These are phyloP conservation scores for Sipha flava DNA, from an alignment of 1,140 invertebrate genomes.

Conservation along the genomic window DNA sequence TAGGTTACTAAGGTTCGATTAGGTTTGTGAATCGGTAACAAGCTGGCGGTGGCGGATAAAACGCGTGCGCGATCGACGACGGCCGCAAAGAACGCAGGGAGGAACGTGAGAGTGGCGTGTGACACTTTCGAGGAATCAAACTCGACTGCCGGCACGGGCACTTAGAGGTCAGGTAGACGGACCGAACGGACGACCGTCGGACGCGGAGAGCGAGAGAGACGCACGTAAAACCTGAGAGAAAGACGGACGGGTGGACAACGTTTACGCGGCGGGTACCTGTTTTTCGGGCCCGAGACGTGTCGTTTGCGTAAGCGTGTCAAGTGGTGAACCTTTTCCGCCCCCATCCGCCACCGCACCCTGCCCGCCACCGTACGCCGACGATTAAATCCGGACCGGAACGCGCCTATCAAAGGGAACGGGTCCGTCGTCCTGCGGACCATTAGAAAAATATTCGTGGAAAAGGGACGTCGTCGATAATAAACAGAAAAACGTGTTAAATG, in stretches of 20 bases:
- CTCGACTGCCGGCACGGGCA: neutral
- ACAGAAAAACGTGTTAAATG: conserved; percentile 13
- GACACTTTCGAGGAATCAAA: conserved; percentile 2
- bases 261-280: neutral
- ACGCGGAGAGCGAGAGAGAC: no score
- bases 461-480: conserved; percentile 14
- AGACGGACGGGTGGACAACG: no score
- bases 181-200: no score
- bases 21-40: no score
- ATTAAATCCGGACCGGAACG: conserved; percentile 26
- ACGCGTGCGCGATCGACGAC: neutral
- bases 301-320: conserved; percentile 31
- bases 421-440: neutral
- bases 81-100: neutral
- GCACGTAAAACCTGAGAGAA: no score
- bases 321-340: neutral
- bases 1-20: no score
- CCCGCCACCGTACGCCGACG: neutral
- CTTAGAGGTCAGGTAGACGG: neutral
- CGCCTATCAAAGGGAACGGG: conserved; percentile 22
- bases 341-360: neutral
- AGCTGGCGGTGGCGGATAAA: no score
- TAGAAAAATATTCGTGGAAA: conserved; percentile 32
- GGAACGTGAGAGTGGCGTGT: neutral
- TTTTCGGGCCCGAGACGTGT: neutral